A percentile compares a stretch with the other conserved stretches of the same genome.
phyloP scores from a whole-genome alignment of 2,113 vertebrate species.

The Protobothrops mucrosquamatus region DNA sequence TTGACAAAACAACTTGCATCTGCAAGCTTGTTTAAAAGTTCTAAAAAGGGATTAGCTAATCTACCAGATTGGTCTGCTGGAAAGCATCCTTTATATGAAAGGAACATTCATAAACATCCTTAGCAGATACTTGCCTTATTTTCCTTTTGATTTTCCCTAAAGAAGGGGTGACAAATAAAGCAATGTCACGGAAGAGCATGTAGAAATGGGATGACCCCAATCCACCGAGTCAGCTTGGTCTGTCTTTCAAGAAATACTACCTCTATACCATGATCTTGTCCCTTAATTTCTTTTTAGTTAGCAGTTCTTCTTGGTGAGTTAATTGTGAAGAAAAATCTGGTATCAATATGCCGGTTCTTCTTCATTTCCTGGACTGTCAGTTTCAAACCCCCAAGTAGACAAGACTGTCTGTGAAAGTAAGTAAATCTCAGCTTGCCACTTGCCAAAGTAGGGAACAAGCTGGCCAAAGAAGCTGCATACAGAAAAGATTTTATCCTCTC shows the following conservation, averaged over 20 bases:
- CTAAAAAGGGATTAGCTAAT: neutral
- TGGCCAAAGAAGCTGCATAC: neutral
- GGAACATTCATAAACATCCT: conserved; percentile 2
- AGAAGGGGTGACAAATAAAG: neutral
- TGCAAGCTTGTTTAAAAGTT: neutral
- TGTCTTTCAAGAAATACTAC: neutral
- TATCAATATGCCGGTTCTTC: neutral
- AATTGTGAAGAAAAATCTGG: neutral
- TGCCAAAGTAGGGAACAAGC: neutral
- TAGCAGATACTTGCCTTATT: neutral
- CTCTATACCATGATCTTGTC: neutral
- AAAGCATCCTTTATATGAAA: neutral
- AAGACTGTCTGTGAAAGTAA: neutral
- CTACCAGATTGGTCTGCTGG: neutral
- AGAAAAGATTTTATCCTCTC: neutral
- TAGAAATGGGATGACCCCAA: neutral
- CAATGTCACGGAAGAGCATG: neutral
- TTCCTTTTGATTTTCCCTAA: neutral
- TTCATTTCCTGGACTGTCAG: neutral
- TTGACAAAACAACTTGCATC: neutral
- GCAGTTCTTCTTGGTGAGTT: neutral
- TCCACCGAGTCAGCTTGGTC: neutral
- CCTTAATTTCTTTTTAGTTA: neutral
- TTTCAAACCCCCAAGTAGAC: neutral
- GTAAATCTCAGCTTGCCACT: neutral